Evolutionary conservation across 2,888 invertebrate species (phyloP).

Genomic region (Drosophila infuscata): DNA sequence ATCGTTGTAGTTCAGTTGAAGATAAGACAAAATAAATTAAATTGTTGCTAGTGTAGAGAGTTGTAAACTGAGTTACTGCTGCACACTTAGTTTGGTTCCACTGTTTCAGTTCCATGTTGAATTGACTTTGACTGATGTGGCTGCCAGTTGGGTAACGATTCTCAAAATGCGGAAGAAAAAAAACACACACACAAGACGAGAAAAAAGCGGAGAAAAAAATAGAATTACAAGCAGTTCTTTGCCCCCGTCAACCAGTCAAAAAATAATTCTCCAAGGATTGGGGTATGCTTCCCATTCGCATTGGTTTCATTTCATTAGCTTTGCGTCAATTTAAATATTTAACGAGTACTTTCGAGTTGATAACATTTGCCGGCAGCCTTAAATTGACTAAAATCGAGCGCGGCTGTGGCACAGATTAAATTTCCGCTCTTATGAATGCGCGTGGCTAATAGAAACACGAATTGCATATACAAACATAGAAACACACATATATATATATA

Average conservation of each 20-base stretch:
- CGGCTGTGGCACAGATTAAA: conserved; percentile 67
- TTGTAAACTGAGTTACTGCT: background rate
- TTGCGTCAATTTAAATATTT: conserved; percentile 78
- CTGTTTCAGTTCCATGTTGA: conserved; percentile 14
- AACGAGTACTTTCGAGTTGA: conserved; percentile 65
- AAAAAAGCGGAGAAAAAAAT: background rate
- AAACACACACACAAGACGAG: background rate
- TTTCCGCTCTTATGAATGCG: conserved; percentile 75
- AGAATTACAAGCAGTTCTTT: background rate
- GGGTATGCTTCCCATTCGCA: conserved; percentile 39
- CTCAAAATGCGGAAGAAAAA: background rate
- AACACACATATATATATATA: background rate
- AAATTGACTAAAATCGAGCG: conserved; percentile 64
- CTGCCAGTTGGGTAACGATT: conserved; percentile 26
- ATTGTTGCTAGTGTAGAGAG: background rate
- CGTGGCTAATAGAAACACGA: conserved; percentile 70
- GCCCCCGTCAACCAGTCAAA: conserved; percentile 28
- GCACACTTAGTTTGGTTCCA: conserved; percentile 8
- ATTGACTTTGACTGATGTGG: conserved; percentile 47
- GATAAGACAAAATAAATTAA: background rate
- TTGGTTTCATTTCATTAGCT: conserved; percentile 75
- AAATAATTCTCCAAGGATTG: conserved; percentile 48
- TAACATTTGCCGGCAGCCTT: conserved; percentile 66
- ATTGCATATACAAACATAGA: conserved; percentile 1
- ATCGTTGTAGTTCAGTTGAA: background rate